These are phyloP conservation scores for Chondrilla cf. caribensis DNA, from an alignment of 37 sponge, comb jelly and placozoan species.

Conservation along the genomic window DNA sequence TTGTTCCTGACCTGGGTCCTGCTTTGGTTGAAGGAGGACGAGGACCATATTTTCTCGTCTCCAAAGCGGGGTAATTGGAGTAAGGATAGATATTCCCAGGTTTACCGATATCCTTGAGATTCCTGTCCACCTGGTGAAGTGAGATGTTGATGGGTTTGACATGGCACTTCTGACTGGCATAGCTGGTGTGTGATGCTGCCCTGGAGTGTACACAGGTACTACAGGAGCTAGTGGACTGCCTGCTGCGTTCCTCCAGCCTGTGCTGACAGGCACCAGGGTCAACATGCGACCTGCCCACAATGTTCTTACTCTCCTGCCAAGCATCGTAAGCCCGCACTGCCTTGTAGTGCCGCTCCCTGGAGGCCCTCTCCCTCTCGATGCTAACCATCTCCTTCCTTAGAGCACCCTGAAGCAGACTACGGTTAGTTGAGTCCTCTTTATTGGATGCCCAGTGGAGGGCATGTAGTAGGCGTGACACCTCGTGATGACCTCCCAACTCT, in stretches of 20 bases:
- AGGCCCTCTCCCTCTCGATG: not conserved
- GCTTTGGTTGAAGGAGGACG: not conserved
- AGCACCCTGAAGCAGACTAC: slow-evolving; percentile 16
- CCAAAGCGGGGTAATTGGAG: slow-evolving; percentile 46
- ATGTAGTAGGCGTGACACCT: slow-evolving; percentile 61
- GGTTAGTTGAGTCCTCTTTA: slow-evolving; percentile 33
- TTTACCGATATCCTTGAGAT: slow-evolving; percentile 36
- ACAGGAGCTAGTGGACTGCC: not conserved
- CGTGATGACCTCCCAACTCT: slow-evolving; percentile 40
- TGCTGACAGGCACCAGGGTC: not conserved
- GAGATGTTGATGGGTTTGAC: slow-evolving; percentile 26
- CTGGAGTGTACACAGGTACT: not conserved
- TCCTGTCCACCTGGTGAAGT: slow-evolving; percentile 18
- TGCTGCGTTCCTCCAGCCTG: not conserved
- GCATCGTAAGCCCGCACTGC: slow-evolving; percentile 32
- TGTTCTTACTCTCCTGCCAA: slow-evolving; percentile 38
- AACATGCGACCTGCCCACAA: not conserved
- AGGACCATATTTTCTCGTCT: not conserved
- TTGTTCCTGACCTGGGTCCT: not conserved
- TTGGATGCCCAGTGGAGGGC: slow-evolving; percentile 66
- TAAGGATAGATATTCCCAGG: slow-evolving; percentile 72
- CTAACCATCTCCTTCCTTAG: slow-evolving; percentile 34
- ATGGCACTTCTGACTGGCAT: not conserved
- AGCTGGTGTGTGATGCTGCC: not conserved
- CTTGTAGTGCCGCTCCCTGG: not conserved